Base-by-base conservation (phyloP, 2,888 invertebrate species). In the Trilocha varians region DNA sequence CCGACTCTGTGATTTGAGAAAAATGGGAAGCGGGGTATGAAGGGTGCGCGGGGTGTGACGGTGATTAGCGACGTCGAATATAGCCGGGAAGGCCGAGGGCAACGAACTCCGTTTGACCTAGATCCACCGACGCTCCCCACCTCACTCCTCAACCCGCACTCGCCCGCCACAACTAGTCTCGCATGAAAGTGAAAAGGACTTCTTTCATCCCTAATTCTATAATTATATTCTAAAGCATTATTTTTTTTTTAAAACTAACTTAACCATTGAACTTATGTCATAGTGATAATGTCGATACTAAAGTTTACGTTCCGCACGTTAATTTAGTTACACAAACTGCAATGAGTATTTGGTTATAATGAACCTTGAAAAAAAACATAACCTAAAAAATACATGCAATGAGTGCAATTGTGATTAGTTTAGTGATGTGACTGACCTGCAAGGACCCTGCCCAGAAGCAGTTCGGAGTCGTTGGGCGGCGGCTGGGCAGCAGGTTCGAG, bases 51-150 rank as follows among this genome's bases (percentile, higher is more conserved):
- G 48, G 55, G 52, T 46, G 53, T 50, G 54, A 64, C 60, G 69
- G 74, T 75, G 78, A 80, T 83, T 79, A 78, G 77, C 78, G 78
- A 72, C 72, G 74, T 75, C 78, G 69, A 82, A 84, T 83, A 83
- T 83, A 84, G 82, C 75, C 70, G 80, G 82, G 84, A 85, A 84
- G 84, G 84, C 84, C 84, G 84, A 82, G 84, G 80, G 82, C 83
- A 83, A 83, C 79, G 84, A 85, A 82, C 84, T 84, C 82, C 58
- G 83, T 77, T 77, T 83, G 85, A 84, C 85, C 85, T 62, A 85
- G 84, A 79, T 85, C 68, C 60, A 70, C 61, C 52, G 55, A 48
- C 49, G 48, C 52, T 46, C 57, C 58, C 55, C 60, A 51, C 62
- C 41, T 58, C 54, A 47, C 55, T 49, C 45, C 48, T 33, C 48